These are phyloP conservation scores for Hipparchia sbordonii DNA, from an alignment of 2,888 invertebrate genomes.

Conservation along the genomic window DNA sequence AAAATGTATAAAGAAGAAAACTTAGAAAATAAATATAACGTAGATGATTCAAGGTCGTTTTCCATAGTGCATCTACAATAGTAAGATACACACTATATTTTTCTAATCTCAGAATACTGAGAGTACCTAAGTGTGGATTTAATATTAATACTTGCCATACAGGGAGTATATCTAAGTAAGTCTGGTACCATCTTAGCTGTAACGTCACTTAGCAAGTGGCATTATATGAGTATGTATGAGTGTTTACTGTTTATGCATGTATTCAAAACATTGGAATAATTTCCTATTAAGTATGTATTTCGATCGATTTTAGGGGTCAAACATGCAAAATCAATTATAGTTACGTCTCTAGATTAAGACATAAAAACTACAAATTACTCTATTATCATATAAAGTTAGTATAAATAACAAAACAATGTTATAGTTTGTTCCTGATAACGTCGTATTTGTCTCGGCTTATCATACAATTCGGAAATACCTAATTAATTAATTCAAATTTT, in stretches of 20 bases:
- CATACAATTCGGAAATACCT: conserved; percentile 14
- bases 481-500: conserved; percentile 49
- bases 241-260: conserved; percentile 4
- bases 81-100: no score
- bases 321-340: conserved; percentile 10
- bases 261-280: conserved; percentile 7
- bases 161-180: no score
- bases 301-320: background rate
- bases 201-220: no score
- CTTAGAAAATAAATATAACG: no score
- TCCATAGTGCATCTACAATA: no score
- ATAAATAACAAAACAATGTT: conserved; percentile 14
- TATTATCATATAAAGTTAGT: conserved; percentile 10
- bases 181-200: no score
- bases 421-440: conserved; percentile 7
- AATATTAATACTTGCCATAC: no score
- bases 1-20: no score
- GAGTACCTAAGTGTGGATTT: no score
- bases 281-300: conserved; percentile 16
- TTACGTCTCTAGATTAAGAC: conserved; percentile 10
- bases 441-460: conserved; percentile 11
- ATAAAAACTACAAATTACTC: conserved; percentile 22
- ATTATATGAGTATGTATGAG: no score
- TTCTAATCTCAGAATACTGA: no score
- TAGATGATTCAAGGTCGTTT: no score